Percentiles rank a stretch among this genome's conserved stretches.
Evolutionary conservation across 2,888 invertebrate genomes (phyloP).

Genomic region (Morpho deidamia): DNA sequence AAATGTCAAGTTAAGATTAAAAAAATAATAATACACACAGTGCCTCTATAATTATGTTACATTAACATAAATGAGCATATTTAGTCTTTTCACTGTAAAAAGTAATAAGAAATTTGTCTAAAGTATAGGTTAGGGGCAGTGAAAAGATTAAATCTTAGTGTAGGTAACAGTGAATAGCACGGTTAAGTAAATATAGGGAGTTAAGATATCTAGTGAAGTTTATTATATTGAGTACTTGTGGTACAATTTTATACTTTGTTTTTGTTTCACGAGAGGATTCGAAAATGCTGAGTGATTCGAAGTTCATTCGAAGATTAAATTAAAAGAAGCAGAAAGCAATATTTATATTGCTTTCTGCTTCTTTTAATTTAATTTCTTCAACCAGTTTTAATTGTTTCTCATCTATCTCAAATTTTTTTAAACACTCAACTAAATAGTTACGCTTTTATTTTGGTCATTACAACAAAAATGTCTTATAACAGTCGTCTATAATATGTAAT

Average conservation of each 20-base stretch:
- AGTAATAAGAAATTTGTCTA: conserved; percentile 2
- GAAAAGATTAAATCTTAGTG: conserved; percentile 67
- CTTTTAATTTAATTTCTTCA: too few species aligned
- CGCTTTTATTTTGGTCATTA: too few species aligned
- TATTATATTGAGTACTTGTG: conserved; percentile 48
- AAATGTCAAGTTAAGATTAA: conserved; percentile 23
- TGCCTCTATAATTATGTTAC: conserved; percentile 80
- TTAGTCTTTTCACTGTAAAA: conserved; percentile 62
- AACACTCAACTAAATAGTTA: too few species aligned
- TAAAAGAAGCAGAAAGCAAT: too few species aligned
- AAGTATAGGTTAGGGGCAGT: conserved; percentile 33
- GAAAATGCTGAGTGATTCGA: conserved; percentile 9
- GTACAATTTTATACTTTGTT: conserved; percentile 42
- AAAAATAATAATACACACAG: conserved; percentile 70
- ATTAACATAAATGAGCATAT: conserved; percentile 77
- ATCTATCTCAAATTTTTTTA: too few species aligned
- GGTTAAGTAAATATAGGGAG: conserved; percentile 55
- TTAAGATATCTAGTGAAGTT: conserved; percentile 41
- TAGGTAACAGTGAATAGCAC: conserved; percentile 63
- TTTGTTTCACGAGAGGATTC: conserved; percentile 26
- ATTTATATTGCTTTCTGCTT: too few species aligned
- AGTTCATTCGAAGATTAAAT: too few species aligned
- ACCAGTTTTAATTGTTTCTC: too few species aligned
- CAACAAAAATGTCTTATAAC: too few species aligned
- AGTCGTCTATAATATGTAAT: too few species aligned